Conservation (phyloP, 2,888 invertebrate genomes). For the Lagria hirta region DNA sequence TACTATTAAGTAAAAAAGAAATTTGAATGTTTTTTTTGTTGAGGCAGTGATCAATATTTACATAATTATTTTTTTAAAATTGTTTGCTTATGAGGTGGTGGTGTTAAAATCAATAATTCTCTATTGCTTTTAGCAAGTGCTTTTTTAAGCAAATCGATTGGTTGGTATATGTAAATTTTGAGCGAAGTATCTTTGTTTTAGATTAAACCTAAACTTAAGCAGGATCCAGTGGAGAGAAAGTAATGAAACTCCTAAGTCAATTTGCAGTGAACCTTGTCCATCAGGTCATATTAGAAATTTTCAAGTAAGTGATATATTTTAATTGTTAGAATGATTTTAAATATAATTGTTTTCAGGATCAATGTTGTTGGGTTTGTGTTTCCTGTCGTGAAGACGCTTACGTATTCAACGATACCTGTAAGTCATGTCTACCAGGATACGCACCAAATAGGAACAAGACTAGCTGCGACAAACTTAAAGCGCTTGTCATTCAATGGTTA, state of each 20-base stretch:
- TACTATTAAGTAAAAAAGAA: too few relatives aligned
- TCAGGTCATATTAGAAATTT: slow-evolving; percentile 62
- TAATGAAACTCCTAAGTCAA: slow-evolving; percentile 56
- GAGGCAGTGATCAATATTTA: too few relatives aligned
- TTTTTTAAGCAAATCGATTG: slow-evolving; percentile 1
- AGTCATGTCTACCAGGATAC: slow-evolving; percentile 59
- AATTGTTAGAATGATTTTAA: too few relatives aligned
- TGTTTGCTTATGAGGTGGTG: too few relatives aligned
- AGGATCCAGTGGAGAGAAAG: slow-evolving; percentile 56
- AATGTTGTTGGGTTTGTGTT: slow-evolving; percentile 73
- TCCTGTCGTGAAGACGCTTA: slow-evolving; percentile 65
- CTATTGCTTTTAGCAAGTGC: not conserved
- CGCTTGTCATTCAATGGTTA: slow-evolving; percentile 62
- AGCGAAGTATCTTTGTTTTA: slow-evolving; percentile 35
- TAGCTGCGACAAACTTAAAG: slow-evolving; percentile 60
- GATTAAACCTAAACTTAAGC: slow-evolving; percentile 54
- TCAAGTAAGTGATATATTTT: slow-evolving; percentile 55
- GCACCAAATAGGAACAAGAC: slow-evolving; percentile 56
- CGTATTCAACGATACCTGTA: slow-evolving; percentile 63
- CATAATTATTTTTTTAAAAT: too few relatives aligned
- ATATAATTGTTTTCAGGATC: slow-evolving; percentile 51
- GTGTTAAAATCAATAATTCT: too few relatives aligned
- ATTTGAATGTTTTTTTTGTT: too few relatives aligned
- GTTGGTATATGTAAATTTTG: too few relatives aligned
- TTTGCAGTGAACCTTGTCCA: slow-evolving; percentile 65